These are phyloP conservation scores for Mythimna lalbum DNA, from an alignment of 2,888 invertebrate genomes.

Conservation along the genomic window DNA sequence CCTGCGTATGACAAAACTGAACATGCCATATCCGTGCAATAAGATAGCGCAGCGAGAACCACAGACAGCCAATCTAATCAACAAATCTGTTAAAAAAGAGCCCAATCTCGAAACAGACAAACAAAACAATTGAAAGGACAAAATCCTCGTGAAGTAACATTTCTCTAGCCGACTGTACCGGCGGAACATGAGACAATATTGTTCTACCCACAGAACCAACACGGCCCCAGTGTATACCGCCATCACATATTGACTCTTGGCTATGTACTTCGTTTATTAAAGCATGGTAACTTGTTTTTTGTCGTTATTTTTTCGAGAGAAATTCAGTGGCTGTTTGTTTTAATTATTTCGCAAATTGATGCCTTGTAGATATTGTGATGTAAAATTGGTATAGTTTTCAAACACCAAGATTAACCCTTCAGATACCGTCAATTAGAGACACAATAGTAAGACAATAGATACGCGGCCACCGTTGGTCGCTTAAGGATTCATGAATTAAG, in stretches of 20 bases:
- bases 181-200: slow-evolving; percentile 57
- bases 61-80: neutral
- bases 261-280: slow-evolving; percentile 41
- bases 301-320: no score
- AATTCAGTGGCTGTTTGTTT: no score
- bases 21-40: no score
- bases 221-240: slow-evolving; percentile 35
- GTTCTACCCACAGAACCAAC: slow-evolving; percentile 55
- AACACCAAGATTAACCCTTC: no score
- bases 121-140: slow-evolving; percentile 17
- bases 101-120: slow-evolving; percentile 4
- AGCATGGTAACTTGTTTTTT: slow-evolving; percentile 19
- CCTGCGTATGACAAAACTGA: no score
- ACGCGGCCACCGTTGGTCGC: no score
- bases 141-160: slow-evolving; percentile 21
- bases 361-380: no score
- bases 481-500: no score
- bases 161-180: slow-evolving; percentile 42
- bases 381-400: no score
- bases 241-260: slow-evolving; percentile 55
- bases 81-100: slow-evolving; percentile 17
- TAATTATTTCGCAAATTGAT: no score
- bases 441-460: no score
- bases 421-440: no score
- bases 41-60: neutral